Conservation (phyloP, 2,888 invertebrate species). For the Dynastes tityus region DNA sequence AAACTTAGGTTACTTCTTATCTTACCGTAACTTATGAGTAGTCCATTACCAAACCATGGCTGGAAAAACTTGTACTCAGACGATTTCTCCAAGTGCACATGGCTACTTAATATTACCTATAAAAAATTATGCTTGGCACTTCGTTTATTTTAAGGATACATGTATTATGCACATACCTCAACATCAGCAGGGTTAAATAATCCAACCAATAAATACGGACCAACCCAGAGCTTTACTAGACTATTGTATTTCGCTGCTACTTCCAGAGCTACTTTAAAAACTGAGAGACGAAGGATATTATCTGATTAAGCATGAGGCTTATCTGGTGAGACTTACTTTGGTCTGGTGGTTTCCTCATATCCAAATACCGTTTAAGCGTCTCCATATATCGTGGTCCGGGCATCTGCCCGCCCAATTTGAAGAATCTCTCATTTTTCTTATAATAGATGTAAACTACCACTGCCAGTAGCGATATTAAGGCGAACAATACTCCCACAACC, state of each 20-base stretch:
- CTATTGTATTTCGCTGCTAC: constrained; percentile 51
- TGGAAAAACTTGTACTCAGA: constrained; percentile 56
- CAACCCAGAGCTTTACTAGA: constrained; percentile 55
- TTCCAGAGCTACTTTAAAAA: constrained; percentile 49
- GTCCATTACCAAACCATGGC: constrained; percentile 59
- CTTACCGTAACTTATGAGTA: constrained; percentile 57
- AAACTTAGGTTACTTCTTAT: neutral
- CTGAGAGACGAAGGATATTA: constrained; percentile 26
- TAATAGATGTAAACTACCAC: constrained; percentile 47
- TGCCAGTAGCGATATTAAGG: constrained; percentile 31
- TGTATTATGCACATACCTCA: constrained; percentile 51
- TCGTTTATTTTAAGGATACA: too few relatives aligned
- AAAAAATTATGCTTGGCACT: constrained; percentile 23
- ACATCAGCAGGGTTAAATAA: constrained; percentile 57
- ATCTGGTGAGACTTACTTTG: constrained; percentile 43
- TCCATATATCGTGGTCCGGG: constrained; percentile 45
- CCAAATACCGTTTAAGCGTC: constrained; percentile 44
- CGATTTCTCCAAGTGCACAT: constrained; percentile 57
- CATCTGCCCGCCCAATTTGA: constrained; percentile 39
- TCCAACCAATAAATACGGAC: constrained; percentile 55
- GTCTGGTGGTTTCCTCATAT: constrained; percentile 45
- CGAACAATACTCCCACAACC: constrained; percentile 43
- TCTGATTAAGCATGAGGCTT: too few relatives aligned
- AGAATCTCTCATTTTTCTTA: constrained; percentile 50
- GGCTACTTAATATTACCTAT: constrained; percentile 57